Percentiles rank a stretch among this genome's conserved stretches.
Conservation (phyloP, 2,797 vertebrate genomes). For the Echeneis naucrates region DNA sequence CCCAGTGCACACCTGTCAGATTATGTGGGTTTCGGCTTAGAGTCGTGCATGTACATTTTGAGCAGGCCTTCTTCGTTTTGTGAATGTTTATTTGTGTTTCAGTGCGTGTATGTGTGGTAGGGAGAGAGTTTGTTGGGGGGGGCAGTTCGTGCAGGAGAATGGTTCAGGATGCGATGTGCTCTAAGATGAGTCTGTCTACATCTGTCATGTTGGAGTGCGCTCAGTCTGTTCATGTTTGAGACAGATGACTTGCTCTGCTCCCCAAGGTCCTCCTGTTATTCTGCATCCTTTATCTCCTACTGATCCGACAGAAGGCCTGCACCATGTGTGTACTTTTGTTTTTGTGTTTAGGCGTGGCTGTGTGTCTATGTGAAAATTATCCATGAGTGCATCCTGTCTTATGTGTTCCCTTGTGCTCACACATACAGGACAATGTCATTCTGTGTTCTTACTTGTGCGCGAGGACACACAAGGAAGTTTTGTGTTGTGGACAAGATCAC, state of each 20-base stretch:
- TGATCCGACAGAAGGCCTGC: conserved; percentile 65
- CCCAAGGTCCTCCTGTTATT: conserved; percentile 80
- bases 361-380: conserved; percentile 12
- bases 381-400: conserved; percentile 10
- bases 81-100: conserved; percentile 17
- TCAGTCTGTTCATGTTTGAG: conserved; percentile 81
- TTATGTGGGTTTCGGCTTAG: conserved; percentile 46
- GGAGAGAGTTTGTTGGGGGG: not conserved
- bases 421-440: conserved; percentile 19
- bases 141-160: conserved; percentile 21
- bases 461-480: conserved; percentile 24
- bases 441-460: conserved; percentile 11
- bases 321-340: conserved; percentile 36
- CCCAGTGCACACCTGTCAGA: conserved; percentile 69
- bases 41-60: conserved; percentile 46
- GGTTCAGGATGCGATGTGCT: conserved; percentile 60
- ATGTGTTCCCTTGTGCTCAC: not conserved
- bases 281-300: conserved; percentile 81
- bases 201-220: conserved; percentile 76
- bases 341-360: conserved; percentile 2
- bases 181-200: conserved; percentile 74
- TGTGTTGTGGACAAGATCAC: conserved; percentile 25
- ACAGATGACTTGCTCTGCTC: conserved; percentile 80
- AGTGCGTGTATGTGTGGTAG: not conserved
- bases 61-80: conserved; percentile 36